phyloP scores from a whole-genome alignment of 2,797 vertebrate species.

The Chloroceryle inda region DNA sequence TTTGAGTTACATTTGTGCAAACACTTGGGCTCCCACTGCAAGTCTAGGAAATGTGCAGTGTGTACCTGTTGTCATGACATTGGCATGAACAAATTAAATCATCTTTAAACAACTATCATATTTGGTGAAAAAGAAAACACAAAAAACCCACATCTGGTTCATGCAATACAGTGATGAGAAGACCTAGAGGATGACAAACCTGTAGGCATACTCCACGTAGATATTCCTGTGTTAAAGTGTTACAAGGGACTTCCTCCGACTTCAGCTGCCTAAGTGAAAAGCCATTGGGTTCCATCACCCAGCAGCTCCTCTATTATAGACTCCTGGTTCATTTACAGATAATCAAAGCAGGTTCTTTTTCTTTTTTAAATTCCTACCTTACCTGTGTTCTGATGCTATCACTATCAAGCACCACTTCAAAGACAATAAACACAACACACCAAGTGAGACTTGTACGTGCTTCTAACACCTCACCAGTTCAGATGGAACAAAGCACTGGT shows the following conservation, averaged over 20 bases:
- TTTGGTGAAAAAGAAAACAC: not conserved
- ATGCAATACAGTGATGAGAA: not conserved
- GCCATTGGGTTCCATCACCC: fast-evolving
- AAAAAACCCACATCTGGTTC: not conserved
- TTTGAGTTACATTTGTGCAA: not conserved
- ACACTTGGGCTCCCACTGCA: not conserved
- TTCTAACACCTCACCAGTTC: not conserved
- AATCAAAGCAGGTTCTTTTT: not conserved
- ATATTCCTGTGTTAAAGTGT: not conserved
- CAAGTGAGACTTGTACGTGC: not conserved
- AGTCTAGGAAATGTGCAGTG: not conserved
- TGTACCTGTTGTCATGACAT: not conserved
- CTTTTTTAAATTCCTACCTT: not conserved
- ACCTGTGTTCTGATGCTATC: not conserved
- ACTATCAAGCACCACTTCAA: not conserved
- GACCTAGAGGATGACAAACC: not conserved
- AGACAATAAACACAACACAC: not conserved
- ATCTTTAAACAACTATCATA: not conserved
- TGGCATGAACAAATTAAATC: not conserved
- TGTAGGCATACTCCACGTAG: not conserved
- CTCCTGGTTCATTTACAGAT: not conserved
- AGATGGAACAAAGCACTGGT: not conserved
- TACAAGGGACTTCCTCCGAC: not conserved
- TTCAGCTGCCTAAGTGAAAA: not conserved
- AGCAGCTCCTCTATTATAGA: not conserved